Evolutionary conservation across 2,113 vertebrate genomes (phyloP), one percentile per base, ranked within the genome.

Genomic region (Acanthochromis polyacanthus): DNA sequence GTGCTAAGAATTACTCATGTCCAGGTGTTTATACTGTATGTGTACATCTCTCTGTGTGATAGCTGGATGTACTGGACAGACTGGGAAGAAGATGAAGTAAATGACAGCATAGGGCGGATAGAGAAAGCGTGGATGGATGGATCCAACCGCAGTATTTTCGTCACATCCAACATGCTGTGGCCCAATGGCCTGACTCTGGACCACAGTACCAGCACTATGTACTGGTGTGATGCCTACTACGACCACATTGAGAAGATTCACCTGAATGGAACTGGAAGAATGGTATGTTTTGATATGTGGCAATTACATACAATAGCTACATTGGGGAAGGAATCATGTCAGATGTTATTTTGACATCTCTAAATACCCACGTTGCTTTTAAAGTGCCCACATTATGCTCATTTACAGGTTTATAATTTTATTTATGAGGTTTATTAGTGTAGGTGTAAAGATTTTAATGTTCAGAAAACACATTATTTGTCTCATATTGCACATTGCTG

Each of bases 41-140:
- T 81, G 30, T 80, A 16, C 75, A 3, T 66, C 17, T 76, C 17
- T 61, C 1, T 84, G n/a, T 63, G 32, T 88, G 77, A 14, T 80
- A 99, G 98, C 62, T 99, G 97, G 98, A 99, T 99, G 98, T 99
- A 99, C 71, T 99, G 98, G 98, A 99, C 98, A 30, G 98, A 99
- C 94, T 99, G 98, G 98, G 97, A 99, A 78, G 98, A 99, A 87
- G 98, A 99, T 91, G 97, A 99, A 79, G 96, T 98, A 80, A 97
- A 98, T 67, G 97, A 97, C 96, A 99, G 96, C 82, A 96, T 98
- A 61, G 98, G 98, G 78, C 95, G 98, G 89, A 99, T 99, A 63
- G 98, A 99, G 90, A 98, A 96, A 90, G 96, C 98, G 76, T 99
- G 98, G 98, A 99, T 99, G 98, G 96, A 99, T 0, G 98, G 98